Conservation (phyloP, 2,113 vertebrate species). For the Tautogolabrus adspersus region DNA sequence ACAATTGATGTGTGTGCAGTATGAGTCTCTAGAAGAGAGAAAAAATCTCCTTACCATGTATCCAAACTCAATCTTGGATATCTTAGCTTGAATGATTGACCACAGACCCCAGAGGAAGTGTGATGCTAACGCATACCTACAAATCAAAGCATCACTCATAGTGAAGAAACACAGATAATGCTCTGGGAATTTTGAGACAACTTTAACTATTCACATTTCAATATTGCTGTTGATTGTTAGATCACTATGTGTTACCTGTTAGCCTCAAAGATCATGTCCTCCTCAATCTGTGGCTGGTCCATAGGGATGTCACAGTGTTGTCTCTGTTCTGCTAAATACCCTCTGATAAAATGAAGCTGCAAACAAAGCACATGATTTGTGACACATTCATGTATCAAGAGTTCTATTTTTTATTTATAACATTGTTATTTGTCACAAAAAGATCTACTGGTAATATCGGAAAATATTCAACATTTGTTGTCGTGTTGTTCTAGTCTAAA, state of each 20-base stretch:
- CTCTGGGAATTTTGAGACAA: not conserved
- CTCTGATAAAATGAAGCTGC: conserved; percentile 90
- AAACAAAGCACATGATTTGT: conserved; percentile 6
- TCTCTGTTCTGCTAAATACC: conserved; percentile 85
- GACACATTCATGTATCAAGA: not conserved
- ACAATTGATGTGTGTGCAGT: not conserved
- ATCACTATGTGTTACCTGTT: conserved; percentile 77
- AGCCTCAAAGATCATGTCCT: conserved; percentile 87
- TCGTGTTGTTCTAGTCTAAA: too few species aligned
- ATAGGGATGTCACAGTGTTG: not conserved
- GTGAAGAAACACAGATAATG: not conserved
- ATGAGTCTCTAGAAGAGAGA: not conserved
- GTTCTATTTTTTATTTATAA: too few species aligned
- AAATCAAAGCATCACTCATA: not conserved
- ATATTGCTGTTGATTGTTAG: too few species aligned
- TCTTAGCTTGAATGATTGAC: conserved; percentile 94
- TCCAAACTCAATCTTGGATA: conserved; percentile 95
- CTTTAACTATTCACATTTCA: too few species aligned
- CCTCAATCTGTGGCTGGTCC: conserved; percentile 83
- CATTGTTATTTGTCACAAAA: too few species aligned
- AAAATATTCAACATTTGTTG: too few species aligned
- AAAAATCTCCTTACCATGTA: conserved; percentile 86
- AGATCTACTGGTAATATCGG: too few species aligned
- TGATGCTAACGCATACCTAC: conserved; percentile 91
- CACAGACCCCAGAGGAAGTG: conserved; percentile 97